A percentile compares a stretch with the other conserved stretches of the same genome.
These are phyloP conservation scores for Pseudanteris insignis DNA, from an alignment of 2,888 invertebrate species.

Conservation along the genomic window DNA sequence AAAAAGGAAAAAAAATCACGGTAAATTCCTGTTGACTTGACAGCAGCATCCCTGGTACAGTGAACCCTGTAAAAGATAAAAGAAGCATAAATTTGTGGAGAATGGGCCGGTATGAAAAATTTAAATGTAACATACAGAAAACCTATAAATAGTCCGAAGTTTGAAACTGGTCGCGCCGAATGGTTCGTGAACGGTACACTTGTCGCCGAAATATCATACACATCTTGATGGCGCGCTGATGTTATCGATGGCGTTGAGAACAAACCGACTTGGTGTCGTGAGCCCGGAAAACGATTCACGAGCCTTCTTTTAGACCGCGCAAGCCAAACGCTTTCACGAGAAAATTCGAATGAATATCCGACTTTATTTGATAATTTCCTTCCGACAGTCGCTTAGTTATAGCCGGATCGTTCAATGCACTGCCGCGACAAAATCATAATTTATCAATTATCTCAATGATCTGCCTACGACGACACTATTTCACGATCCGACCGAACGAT, in stretches of 20 bases:
- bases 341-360: constrained; percentile 23
- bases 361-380: constrained; percentile 40
- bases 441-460: constrained; percentile 57
- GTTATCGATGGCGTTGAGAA: constrained; percentile 37
- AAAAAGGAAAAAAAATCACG: too few relatives aligned
- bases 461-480: constrained; percentile 18
- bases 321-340: not conserved
- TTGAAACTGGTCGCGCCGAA: too few relatives aligned
- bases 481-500: constrained; percentile 27
- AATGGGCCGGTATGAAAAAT: too few relatives aligned
- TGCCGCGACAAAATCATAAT: constrained; percentile 59
- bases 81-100: too few relatives aligned
- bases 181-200: constrained; percentile 19
- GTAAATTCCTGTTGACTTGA: too few relatives aligned
- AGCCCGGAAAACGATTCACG: constrained; percentile 24
- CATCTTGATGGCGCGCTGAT: constrained; percentile 29
- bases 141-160: not conserved
- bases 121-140: too few relatives aligned
- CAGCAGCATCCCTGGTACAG: too few relatives aligned
- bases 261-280: constrained; percentile 36
- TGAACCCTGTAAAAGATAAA: too few relatives aligned
- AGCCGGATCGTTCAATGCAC: constrained; percentile 44
- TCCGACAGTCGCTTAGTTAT: constrained; percentile 56
- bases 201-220: constrained; percentile 16
- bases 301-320: constrained; percentile 3